Percentiles rank a stretch among this genome's conserved stretches.
Evolutionary conservation across 92 coral and sea anemone species (phyloP).

Genomic region (Zoanthus sociatus): DNA sequence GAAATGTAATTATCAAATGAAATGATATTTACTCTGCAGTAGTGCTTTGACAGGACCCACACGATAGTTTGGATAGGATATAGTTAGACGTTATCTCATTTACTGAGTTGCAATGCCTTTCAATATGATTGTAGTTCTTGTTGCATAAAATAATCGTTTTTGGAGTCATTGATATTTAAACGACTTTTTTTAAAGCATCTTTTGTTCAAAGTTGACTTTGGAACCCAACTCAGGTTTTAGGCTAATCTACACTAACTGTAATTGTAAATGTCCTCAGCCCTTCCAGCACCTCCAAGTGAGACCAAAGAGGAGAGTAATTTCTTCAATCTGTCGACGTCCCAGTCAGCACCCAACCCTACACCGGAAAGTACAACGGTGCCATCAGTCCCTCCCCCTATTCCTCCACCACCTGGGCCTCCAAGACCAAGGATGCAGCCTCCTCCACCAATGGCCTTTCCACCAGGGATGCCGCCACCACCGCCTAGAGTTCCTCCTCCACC

Average conservation of each 20-base stretch:
- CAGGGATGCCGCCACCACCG: slow-evolving; percentile 64
- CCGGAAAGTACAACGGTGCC: slow-evolving; percentile 56
- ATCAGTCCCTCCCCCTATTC: slow-evolving; percentile 70
- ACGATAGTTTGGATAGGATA: too few relatives aligned
- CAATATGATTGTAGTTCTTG: too few relatives aligned
- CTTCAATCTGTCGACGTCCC: slow-evolving; percentile 84
- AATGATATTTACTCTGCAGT: too few relatives aligned
- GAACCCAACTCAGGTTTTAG: background rate
- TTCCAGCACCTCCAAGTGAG: slow-evolving; percentile 93
- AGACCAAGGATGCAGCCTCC: slow-evolving; percentile 90
- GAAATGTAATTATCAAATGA: too few relatives aligned
- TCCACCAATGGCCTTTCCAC: slow-evolving; percentile 69
- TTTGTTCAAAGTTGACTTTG: too few relatives aligned
- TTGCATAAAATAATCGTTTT: too few relatives aligned
- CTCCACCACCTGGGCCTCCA: slow-evolving; percentile 84
- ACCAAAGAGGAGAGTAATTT: slow-evolving; percentile 80
- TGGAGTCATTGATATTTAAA: too few relatives aligned
- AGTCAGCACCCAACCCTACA: slow-evolving; percentile 54
- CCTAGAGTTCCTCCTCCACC: slow-evolving; percentile 75
- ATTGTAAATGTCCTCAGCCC: slow-evolving; percentile 56
- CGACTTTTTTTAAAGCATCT: too few relatives aligned
- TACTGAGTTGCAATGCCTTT: too few relatives aligned
- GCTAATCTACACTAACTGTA: background rate
- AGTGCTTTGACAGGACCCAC: too few relatives aligned
- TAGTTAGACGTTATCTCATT: too few relatives aligned